These are phyloP conservation scores for Vireo altiloquus DNA, from an alignment of 2,113 vertebrate species.

Conservation along the genomic window DNA sequence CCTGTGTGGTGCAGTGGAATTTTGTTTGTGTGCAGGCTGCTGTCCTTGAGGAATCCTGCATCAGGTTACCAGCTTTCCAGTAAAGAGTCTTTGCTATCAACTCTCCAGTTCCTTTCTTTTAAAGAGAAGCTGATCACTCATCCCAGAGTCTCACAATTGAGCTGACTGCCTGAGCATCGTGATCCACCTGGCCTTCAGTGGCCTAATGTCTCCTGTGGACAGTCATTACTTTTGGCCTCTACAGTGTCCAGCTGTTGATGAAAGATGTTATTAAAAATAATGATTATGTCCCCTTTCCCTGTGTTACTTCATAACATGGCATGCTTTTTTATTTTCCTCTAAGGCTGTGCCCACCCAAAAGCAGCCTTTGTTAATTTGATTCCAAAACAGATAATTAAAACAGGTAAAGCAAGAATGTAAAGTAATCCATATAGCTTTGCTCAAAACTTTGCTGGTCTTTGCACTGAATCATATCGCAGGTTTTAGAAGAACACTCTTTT, in stretches of 20 bases:
- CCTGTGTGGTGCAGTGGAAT: neutral
- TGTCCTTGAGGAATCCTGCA: neutral
- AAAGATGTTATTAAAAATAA: neutral
- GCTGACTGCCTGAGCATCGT: accelerated
- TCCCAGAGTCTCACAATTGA: neutral
- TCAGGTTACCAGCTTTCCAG: neutral
- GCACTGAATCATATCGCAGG: neutral
- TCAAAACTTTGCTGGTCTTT: neutral
- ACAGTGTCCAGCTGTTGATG: neutral
- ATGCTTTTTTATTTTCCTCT: neutral
- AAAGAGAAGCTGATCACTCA: neutral
- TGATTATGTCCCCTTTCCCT: neutral
- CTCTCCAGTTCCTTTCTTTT: neutral
- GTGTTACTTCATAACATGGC: neutral
- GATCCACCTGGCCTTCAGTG: neutral
- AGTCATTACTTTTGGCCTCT: neutral
- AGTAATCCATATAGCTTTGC: neutral
- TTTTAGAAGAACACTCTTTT: neutral
- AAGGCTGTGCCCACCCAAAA: neutral
- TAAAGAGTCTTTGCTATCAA: neutral
- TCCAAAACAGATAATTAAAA: neutral
- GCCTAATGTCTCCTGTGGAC: neutral
- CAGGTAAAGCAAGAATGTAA: neutral
- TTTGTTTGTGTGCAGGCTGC: neutral
- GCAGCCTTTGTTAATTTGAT: neutral